Conservation (phyloP, 2,888 invertebrate species). For the Aphodius sticticus region DNA sequence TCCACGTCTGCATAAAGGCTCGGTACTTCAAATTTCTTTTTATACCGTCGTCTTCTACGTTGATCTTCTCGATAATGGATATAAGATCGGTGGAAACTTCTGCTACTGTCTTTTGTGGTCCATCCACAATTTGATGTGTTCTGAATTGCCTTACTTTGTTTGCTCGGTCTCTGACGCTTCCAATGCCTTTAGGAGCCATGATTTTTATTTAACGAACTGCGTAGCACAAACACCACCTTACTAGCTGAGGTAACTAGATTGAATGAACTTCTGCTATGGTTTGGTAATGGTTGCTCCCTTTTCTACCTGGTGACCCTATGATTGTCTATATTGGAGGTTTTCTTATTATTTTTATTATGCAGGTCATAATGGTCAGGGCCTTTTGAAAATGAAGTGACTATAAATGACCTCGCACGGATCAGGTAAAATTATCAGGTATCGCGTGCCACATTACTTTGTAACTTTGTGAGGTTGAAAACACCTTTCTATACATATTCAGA, state of each 20-base stretch:
- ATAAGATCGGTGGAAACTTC: background rate
- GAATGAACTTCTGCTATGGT: background rate
- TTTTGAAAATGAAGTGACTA: too few species aligned
- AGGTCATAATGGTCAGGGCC: background rate
- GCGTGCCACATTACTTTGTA: too few species aligned
- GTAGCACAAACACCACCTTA: background rate
- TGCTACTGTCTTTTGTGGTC: background rate
- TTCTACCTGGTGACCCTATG: background rate
- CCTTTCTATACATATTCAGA: too few species aligned
- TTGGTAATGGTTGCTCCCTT: background rate
- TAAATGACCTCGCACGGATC: too few species aligned
- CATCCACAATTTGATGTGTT: background rate
- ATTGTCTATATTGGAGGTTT: too few species aligned
- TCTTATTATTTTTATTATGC: background rate
- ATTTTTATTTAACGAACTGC: background rate
- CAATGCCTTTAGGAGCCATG: background rate
- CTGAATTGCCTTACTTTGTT: background rate
- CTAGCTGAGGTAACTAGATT: background rate
- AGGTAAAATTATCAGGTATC: too few species aligned
- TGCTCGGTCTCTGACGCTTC: background rate
- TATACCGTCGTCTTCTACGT: background rate
- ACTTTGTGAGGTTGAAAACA: too few species aligned
- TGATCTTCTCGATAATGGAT: background rate
- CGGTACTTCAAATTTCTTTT: background rate
- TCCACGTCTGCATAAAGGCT: background rate